Evolutionary conservation across 2,888 invertebrate genomes (phyloP).

Genomic region (Folsomia manolachei): DNA sequence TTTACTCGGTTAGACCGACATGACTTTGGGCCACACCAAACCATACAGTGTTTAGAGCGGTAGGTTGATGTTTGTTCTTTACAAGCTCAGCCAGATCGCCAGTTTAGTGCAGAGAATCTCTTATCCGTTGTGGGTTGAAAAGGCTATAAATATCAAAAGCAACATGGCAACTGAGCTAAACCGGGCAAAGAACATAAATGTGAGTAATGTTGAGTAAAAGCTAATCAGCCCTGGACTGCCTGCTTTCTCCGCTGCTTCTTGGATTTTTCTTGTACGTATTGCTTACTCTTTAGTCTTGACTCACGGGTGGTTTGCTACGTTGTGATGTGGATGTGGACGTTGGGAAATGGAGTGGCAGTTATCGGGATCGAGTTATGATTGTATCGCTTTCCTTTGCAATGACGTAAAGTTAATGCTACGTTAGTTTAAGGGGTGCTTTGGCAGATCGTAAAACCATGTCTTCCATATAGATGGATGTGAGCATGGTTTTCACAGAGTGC

Average conservation of each 20-base stretch:
- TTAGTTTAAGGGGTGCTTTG: constrained; percentile 4
- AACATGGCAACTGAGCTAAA: constrained; percentile 6
- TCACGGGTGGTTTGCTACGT: background rate
- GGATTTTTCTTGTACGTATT: background rate
- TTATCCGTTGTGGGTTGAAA: background rate
- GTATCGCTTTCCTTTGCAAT: background rate
- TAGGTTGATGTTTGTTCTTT: too few relatives aligned
- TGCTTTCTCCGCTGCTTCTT: too few relatives aligned
- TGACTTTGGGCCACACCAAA: background rate
- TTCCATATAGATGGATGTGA: background rate
- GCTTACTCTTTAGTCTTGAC: background rate
- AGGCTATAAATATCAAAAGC: constrained; percentile 12
- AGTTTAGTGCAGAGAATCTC: too few relatives aligned
- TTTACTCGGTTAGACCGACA: constrained; percentile 3
- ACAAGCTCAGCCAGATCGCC: too few relatives aligned
- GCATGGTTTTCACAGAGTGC: background rate
- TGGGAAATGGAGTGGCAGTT: constrained; percentile 2
- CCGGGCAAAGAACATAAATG: background rate
- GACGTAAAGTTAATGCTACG: background rate
- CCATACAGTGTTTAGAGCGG: background rate
- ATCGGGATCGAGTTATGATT: constrained; percentile 7
- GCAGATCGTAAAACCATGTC: background rate
- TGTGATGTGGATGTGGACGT: background rate
- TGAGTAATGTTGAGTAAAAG: background rate
- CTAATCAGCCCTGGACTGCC: constrained; percentile 4